Conservation (phyloP, 1,140 invertebrate species). For the Goniozus legneri region DNA sequence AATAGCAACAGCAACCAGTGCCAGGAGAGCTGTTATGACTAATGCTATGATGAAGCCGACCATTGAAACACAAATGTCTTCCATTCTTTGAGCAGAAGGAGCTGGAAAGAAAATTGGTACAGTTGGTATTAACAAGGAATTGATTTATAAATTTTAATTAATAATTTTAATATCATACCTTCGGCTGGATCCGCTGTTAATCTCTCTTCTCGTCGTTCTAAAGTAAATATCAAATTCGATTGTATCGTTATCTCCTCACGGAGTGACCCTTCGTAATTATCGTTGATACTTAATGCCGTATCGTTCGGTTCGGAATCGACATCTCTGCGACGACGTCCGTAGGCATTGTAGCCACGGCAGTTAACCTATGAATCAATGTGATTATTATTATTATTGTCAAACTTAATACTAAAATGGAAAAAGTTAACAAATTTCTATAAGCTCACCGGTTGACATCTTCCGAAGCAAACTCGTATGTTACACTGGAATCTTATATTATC, state of each 20-base stretch:
- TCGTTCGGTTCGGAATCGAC: slow-evolving; percentile 60
- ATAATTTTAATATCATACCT: slow-evolving; percentile 57
- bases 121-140: neutral
- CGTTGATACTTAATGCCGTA: slow-evolving; percentile 55
- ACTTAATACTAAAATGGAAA: neutral
- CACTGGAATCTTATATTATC: slow-evolving; percentile 95
- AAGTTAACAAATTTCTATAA: neutral
- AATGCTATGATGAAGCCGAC: slow-evolving; percentile 88
- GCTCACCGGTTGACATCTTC: slow-evolving; percentile 88
- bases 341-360: slow-evolving; percentile 86
- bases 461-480: slow-evolving; percentile 92
- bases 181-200: slow-evolving; percentile 62
- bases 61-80: slow-evolving; percentile 91
- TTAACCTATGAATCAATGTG: slow-evolving; percentile 68
- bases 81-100: slow-evolving; percentile 64
- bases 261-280: slow-evolving; percentile 73
- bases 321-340: slow-evolving; percentile 74
- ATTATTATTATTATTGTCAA: slow-evolving; percentile 1
- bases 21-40: slow-evolving; percentile 85
- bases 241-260: slow-evolving; percentile 90
- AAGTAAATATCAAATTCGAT: slow-evolving; percentile 86
- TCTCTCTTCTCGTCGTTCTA: slow-evolving; percentile 73
- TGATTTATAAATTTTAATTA: slow-evolving; percentile 2
- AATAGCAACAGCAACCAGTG: slow-evolving; percentile 87
- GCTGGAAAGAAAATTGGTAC: slow-evolving; percentile 48